Base-by-base conservation (phyloP, 2,888 invertebrate genomes). In the Carpatolechia fugitivella region DNA sequence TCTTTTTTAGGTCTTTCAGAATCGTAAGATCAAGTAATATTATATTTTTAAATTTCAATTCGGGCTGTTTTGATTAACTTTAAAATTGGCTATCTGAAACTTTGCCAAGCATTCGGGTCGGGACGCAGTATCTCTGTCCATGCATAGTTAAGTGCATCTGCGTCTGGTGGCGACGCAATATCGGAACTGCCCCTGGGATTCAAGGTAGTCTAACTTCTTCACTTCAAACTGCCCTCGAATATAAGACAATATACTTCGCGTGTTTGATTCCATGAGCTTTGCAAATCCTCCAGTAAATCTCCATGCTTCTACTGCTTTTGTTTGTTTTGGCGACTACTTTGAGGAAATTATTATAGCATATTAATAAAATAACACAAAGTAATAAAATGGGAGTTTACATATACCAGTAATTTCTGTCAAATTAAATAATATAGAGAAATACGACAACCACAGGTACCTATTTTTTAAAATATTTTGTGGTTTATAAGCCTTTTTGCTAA, bases 131-230 rank as follows among this genome's bases (percentile, higher is more conserved):
- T 80, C 85, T 85, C 85, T 80, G 79, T 73, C 82, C 86, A 87
- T 87, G 85, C 86, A 87, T 87, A 86, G 80, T 80, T 82, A 85
- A 85, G 83, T 82, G 81, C 85, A 84, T 80, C 77, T 74, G 80
- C 76, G 82, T 76, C 83, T 82, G 82, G 82, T 82, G 82, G 69
- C 78, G 78, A 82, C 81, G 85, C 85, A 86, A 86, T 85, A 85
- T 83, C 78, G 66, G 64, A 69, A 64, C 58, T 58, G 75, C 82
- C 78, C 80, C 11, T 38, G 76, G 75, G 81, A 59, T 59, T 56
- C 55, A 61, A 72, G 72, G 62, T 71, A 76, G 78, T 78, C 77
- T 80, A 80, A 77, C 78, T 80, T 78, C 79, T 80, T 78, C 75
- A 62, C 69, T 69, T 54, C 50, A 14, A 35, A 41, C 52, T 48